phyloP scores from a whole-genome alignment of 2,113 vertebrate genomes.

The Lynx canadensis region DNA sequence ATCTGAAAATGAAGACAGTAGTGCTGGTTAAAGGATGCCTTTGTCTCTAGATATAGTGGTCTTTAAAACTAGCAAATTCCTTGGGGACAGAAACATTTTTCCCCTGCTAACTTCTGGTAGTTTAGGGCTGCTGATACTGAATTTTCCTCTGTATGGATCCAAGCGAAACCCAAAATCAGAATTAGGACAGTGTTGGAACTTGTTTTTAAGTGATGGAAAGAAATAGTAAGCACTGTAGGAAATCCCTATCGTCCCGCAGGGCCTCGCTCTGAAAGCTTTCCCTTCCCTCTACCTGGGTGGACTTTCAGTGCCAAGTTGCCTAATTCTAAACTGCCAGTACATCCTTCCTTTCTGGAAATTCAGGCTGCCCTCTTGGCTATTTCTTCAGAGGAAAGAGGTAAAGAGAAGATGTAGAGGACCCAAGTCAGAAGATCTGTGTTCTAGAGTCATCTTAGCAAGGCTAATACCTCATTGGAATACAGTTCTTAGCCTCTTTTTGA shows the following conservation, averaged over 20 bases:
- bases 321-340: neutral
- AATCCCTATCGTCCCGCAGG: constrained; percentile 3
- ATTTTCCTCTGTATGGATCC: neutral
- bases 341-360: neutral
- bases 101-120: neutral
- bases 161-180: constrained; percentile 50
- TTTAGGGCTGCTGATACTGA: neutral
- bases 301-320: neutral
- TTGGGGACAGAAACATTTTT: neutral
- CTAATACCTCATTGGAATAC: neutral
- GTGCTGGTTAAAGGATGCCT: neutral
- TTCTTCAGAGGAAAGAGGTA: neutral
- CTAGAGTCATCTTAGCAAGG: neutral
- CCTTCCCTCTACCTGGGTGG: neutral
- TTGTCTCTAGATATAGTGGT: neutral
- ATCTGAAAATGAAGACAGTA: neutral
- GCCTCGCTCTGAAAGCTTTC: neutral
- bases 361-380: neutral
- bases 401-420: neutral
- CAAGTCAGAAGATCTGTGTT: neutral
- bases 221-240: constrained; percentile 22
- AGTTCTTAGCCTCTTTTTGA: neutral
- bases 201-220: constrained; percentile 47
- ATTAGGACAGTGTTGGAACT: constrained; percentile 27
- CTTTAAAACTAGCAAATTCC: neutral